Evolutionary conservation across 2,888 invertebrate species (phyloP).

Genomic region (Ellobium chinense): DNA sequence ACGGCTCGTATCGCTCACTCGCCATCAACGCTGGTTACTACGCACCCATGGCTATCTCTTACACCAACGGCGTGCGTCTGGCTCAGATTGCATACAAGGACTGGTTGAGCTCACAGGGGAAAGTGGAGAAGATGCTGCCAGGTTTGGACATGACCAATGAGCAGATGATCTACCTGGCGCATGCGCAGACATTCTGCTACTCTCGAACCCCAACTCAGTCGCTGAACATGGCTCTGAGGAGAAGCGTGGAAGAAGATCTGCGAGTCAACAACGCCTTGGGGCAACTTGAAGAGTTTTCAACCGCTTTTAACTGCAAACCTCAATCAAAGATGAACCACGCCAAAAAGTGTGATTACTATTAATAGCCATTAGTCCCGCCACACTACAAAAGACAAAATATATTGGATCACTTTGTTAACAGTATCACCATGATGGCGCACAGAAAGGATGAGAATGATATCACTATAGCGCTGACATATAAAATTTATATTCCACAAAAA

Average conservation of each 20-base stretch:
- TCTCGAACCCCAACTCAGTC: not conserved
- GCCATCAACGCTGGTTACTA: not conserved
- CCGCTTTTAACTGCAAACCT: conserved; percentile 51
- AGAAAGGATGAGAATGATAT: not conserved
- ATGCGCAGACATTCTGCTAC: conserved; percentile 79
- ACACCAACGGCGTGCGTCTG: conserved; percentile 44
- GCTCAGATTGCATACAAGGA: conserved; percentile 63
- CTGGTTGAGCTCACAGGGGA: conserved; percentile 59
- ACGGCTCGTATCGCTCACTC: not conserved
- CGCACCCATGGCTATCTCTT: conserved; percentile 41
- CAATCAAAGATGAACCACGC: conserved; percentile 46
- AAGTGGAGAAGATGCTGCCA: conserved; percentile 54
- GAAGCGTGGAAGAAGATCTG: conserved; percentile 6
- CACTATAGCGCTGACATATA: no score
- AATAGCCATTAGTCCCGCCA: no score
- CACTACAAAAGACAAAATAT: no score
- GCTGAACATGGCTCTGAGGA: not conserved
- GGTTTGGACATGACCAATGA: conserved; percentile 73
- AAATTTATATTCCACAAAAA: no score
- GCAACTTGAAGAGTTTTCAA: conserved; percentile 53
- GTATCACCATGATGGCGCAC: no score
- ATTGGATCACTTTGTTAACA: no score
- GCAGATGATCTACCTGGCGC: conserved; percentile 82
- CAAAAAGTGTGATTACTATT: conserved; percentile 39
- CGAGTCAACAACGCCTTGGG: conserved; percentile 51